Percentiles rank a stretch among this genome's conserved stretches.
Conservation (phyloP, 2,888 invertebrate species). For the Eudemis profundana region DNA sequence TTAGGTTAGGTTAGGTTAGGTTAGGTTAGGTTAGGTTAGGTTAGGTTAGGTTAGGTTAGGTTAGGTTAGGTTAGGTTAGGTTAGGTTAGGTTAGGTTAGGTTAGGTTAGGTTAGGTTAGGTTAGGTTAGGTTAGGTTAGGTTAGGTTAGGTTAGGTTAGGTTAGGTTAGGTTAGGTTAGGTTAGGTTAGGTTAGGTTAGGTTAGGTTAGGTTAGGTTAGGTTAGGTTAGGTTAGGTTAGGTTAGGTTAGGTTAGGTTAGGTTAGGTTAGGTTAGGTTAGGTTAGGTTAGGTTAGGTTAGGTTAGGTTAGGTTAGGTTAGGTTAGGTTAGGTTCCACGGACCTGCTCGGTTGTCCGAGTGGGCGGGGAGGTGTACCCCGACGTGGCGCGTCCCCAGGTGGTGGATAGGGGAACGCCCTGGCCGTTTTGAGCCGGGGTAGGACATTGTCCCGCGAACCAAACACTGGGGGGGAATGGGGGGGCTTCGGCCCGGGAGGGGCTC, state of each 20-base stretch:
- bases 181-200: slow-evolving; percentile 18
- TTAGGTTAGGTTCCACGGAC: too few species aligned
- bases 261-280: slow-evolving; percentile 22
- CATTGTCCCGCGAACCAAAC: too few species aligned
- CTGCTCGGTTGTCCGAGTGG: too few species aligned
- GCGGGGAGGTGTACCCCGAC: too few species aligned
- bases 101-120: slow-evolving; percentile 19
- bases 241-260: slow-evolving; percentile 14
- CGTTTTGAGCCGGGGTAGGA: too few species aligned
- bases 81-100: slow-evolving; percentile 24
- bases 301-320: slow-evolving; percentile 17
- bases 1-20: slow-evolving; percentile 23
- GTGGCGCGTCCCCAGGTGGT: too few species aligned
- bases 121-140: slow-evolving; percentile 21
- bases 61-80: slow-evolving; percentile 20
- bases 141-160: slow-evolving; percentile 17
- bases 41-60: slow-evolving; percentile 18
- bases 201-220: slow-evolving; percentile 21
- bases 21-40: slow-evolving; percentile 20
- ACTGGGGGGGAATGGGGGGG: too few species aligned
- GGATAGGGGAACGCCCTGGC: too few species aligned
- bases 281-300: slow-evolving; percentile 22
- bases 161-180: slow-evolving; percentile 21
- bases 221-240: slow-evolving; percentile 20
- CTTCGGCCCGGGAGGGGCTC: too few species aligned